Evolutionary conservation across 2,888 invertebrate species (phyloP), one percentile per base, ranked within the genome.

Genomic region (Cryptus viduatorius): DNA sequence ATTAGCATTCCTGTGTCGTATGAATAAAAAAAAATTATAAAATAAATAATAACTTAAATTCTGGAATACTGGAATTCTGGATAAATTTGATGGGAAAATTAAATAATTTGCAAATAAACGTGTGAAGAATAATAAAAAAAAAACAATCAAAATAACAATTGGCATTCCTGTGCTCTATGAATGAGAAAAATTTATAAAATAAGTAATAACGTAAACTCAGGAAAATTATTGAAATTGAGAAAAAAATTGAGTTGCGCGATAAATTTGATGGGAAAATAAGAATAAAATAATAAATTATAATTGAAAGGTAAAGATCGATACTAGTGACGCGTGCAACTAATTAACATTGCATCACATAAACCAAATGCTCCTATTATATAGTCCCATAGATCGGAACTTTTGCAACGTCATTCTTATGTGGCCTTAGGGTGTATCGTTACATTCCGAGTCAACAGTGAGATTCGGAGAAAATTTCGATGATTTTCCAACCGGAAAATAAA

Each of bases 111-210:
- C 53, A 61, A 44, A 50, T 42, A 42, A 59, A 1, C 24, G 24
- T 1, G 1, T 24, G 24, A 24, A 24, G 1, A 24, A 24, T 24
- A 24, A 24, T 24, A n/a, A n/a, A 24, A 24, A 24, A 90, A 87
- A 86, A 88, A 88, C 19, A 68, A 90, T 83, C 75, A 72, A 69
- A 89, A 86, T 87, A 86, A 83, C 84, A 86, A 83, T 87, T 87
- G 86, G 83, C 87, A 87, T 89, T 83, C 75, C 84, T 88, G 83
- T 79, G 64, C 90, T 90, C 89, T 89, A 90, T 91, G 88, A 82
- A 83, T 83, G 83, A 85, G 86, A 84, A 84, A 88, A 84, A 86
- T 86, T 76, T 42, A 1, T 24, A 24, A 24, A 82, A 86, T 87
- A 86, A 61, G 80, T 44, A 44, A 81, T n/a, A n/a, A n/a, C n/a